Percentiles rank a stretch among this genome's conserved stretches.
Evolutionary conservation across 1,140 invertebrate genomes (phyloP).

Genomic region (Caenorhabditis inopinata): DNA sequence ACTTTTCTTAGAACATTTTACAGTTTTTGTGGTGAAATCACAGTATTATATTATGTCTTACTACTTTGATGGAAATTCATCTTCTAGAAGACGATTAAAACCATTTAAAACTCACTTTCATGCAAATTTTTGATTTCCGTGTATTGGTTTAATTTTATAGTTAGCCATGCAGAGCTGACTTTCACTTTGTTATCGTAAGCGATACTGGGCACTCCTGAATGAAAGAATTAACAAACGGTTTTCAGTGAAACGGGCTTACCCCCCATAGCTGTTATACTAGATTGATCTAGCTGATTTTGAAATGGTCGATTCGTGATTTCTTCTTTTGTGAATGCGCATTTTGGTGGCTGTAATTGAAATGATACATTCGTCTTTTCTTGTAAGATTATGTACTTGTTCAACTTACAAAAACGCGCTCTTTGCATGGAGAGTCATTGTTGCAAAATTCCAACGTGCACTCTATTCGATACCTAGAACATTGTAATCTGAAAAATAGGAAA

Average conservation of each 20-base stretch:
- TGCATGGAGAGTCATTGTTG: not conserved
- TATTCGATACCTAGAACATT: slow-evolving; percentile 21
- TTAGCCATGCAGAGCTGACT: slow-evolving; percentile 28
- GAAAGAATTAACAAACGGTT: not conserved
- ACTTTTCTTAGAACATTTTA: no score
- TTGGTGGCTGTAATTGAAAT: slow-evolving; percentile 20
- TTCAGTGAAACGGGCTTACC: not conserved
- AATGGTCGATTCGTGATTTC: slow-evolving; percentile 16
- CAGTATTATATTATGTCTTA: no score
- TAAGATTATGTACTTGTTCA: not conserved
- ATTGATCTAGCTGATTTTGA: slow-evolving; percentile 18
- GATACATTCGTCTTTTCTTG: not conserved
- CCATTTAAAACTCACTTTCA: not conserved
- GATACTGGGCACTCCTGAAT: not conserved
- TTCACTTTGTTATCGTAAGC: not conserved
- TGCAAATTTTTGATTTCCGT: not conserved
- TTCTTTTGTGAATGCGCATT: slow-evolving; percentile 38
- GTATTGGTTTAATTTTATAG: slow-evolving; percentile 24
- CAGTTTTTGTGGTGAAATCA: no score
- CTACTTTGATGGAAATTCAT: no score
- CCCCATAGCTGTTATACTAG: not conserved
- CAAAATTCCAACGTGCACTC: slow-evolving; percentile 34
- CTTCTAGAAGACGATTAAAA: no score
- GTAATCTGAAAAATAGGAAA: not conserved
- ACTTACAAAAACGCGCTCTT: slow-evolving; percentile 10